A percentile compares a stretch with the other conserved stretches of the same genome.
phyloP scores from a whole-genome alignment of 2,797 vertebrate species.

The Chaenodraco wilsoni region DNA sequence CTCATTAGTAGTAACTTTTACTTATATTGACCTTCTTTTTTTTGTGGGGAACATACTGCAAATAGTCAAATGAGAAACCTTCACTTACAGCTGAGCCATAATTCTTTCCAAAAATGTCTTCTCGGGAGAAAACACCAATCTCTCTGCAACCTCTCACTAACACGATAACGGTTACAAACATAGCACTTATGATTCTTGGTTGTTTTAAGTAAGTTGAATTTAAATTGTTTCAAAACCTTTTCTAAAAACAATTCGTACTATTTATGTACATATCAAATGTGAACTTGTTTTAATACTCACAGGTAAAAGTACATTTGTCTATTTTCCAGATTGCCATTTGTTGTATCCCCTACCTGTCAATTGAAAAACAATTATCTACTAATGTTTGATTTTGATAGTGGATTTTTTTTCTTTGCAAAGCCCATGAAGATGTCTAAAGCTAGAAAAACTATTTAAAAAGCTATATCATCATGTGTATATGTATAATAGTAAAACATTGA shows the following conservation, averaged over 20 bases:
- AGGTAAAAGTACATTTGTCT: too few species aligned
- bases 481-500: too few species aligned
- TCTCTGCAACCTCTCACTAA: neutral
- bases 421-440: too few species aligned
- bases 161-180: neutral
- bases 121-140: neutral
- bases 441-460: too few species aligned
- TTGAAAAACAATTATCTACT: too few species aligned
- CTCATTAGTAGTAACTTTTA: too few species aligned
- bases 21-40: neutral
- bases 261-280: neutral
- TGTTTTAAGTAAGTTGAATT: neutral
- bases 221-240: neutral
- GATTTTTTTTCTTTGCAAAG: too few species aligned
- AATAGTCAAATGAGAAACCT: neutral
- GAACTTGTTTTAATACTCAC: neutral
- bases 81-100: neutral
- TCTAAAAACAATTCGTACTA: neutral
- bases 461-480: too few species aligned
- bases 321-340: too few species aligned
- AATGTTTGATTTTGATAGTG: too few species aligned
- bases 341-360: too few species aligned
- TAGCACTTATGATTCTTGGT: neutral
- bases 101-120: neutral
- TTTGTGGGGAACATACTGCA: neutral